A percentile compares a stretch with the other conserved stretches of the same genome.
phyloP scores from a whole-genome alignment of 2,113 vertebrate genomes.

The Oreochromis niloticus region DNA sequence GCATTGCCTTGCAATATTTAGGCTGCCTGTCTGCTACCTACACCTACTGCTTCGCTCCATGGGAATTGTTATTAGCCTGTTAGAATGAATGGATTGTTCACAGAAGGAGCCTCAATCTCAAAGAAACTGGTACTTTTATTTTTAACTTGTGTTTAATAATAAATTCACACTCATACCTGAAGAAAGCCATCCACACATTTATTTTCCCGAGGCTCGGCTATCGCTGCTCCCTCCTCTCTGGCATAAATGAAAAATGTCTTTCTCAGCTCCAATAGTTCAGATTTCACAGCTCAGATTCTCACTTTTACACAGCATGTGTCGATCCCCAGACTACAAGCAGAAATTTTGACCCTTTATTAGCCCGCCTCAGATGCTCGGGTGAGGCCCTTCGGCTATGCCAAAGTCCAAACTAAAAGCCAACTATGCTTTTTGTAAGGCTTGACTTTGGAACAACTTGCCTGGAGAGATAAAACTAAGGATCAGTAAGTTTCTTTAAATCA shows the following conservation, averaged over 20 bases:
- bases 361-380: neutral
- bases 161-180: neutral
- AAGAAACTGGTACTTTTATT: neutral
- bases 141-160: neutral
- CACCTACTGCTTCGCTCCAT: neutral
- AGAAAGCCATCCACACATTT: neutral
- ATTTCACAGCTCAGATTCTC: neutral
- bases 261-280: neutral
- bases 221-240: neutral
- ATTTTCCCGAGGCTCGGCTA: neutral
- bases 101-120: neutral
- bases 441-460: neutral
- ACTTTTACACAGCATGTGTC: neutral
- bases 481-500: neutral
- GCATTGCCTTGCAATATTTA: neutral
- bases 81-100: neutral
- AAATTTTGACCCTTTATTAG: neutral
- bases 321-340: neutral
- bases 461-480: neutral
- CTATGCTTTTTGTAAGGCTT: neutral
- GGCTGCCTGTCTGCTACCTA: neutral
- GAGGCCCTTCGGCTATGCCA: neutral
- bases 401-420: neutral
- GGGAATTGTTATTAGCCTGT: neutral
- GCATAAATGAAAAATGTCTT: neutral